Percentiles rank a stretch among this genome's conserved stretches.
These are phyloP conservation scores for Amblyraja radiata DNA, from an alignment of 2,797 vertebrate genomes.

Conservation along the genomic window DNA sequence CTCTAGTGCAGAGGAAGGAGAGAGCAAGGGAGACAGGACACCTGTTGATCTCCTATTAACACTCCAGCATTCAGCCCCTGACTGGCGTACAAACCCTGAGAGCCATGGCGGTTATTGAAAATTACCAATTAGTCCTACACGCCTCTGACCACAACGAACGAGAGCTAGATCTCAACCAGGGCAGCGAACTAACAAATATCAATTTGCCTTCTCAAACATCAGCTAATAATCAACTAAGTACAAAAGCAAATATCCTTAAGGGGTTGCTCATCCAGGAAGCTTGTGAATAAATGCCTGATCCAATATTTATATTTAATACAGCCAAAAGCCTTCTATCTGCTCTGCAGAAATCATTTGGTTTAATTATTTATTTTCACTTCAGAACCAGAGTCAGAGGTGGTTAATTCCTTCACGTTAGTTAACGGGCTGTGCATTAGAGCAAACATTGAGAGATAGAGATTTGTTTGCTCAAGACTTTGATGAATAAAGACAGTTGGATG, in stretches of 20 bases:
- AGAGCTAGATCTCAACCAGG: neutral
- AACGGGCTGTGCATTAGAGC: neutral
- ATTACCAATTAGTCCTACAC: neutral
- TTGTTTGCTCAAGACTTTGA: neutral
- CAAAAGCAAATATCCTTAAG: constrained; percentile 20
- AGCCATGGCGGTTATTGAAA: neutral
- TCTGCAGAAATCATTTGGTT: constrained; percentile 5
- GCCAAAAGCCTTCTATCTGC: no score
- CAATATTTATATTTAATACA: constrained; percentile 30
- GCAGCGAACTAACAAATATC: neutral
- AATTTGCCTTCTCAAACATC: neutral
- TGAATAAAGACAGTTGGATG: neutral
- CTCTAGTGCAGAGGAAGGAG: no score
- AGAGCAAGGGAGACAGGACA: neutral
- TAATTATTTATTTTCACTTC: constrained; percentile 23
- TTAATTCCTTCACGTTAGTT: constrained; percentile 5
- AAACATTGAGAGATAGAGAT: neutral
- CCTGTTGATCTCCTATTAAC: neutral
- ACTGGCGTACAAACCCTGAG: no score
- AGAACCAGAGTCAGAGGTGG: neutral
- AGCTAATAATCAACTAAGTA: constrained; percentile 16
- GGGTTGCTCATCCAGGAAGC: neutral
- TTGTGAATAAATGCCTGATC: neutral
- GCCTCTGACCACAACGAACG: neutral
- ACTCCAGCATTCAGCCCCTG: neutral